Percentiles rank a stretch among this genome's conserved stretches.
Conservation (phyloP, 2,113 vertebrate genomes). For the Plecturocebus donacophilus region DNA sequence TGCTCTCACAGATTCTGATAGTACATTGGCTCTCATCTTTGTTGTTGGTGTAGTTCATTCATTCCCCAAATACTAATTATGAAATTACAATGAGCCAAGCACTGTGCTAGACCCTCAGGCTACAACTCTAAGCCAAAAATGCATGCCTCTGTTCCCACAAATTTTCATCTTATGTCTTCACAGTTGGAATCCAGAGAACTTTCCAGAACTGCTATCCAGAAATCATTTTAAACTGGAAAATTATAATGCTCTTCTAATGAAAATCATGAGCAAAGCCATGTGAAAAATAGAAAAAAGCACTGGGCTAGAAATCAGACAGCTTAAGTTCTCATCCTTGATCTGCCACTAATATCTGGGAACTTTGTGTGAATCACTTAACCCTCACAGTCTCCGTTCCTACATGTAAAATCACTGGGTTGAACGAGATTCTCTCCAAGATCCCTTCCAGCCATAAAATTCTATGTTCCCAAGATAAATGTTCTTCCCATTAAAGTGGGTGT, state of each 20-base stretch:
- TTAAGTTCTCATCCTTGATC: background rate
- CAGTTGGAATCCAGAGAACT: background rate
- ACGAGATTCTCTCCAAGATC: slow-evolving; percentile 33
- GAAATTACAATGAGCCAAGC: background rate
- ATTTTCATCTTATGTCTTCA: slow-evolving; percentile 3
- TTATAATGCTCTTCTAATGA: background rate
- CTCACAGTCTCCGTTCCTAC: background rate
- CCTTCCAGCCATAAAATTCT: slow-evolving; percentile 54
- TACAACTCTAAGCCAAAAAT: background rate
- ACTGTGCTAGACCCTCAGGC: background rate
- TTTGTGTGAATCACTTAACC: background rate
- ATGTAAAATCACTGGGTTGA: slow-evolving; percentile 2
- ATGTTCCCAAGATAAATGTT: slow-evolving; percentile 56
- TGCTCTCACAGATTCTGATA: slow-evolving; percentile 19
- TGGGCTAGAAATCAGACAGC: background rate
- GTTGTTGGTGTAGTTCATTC: background rate
- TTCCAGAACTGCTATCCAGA: slow-evolving; percentile 15
- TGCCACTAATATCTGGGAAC: background rate
- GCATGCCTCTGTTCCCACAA: background rate
- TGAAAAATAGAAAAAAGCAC: background rate
- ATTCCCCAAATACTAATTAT: slow-evolving; percentile 18
- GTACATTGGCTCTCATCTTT: background rate
- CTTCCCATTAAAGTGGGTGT: slow-evolving; percentile 50
- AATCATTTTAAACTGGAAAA: slow-evolving; percentile 48
- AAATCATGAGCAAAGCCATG: background rate